Conservation (phyloP, 2,113 vertebrate species). For the Crotophaga sulcirostris region DNA sequence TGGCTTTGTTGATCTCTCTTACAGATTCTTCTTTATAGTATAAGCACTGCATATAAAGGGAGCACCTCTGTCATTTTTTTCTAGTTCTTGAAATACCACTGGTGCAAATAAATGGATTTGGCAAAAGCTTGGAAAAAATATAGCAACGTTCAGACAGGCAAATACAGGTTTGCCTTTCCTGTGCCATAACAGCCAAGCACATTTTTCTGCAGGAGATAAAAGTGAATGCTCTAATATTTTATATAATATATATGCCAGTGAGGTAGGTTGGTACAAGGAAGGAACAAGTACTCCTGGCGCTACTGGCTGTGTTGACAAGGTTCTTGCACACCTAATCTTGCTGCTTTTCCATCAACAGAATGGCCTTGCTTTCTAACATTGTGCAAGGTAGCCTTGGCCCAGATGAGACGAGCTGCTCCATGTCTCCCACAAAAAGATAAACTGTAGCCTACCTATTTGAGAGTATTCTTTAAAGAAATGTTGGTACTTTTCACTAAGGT, state of each 20-base stretch:
- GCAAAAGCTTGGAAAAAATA: neutral
- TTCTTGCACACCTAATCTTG: neutral
- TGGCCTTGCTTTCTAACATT: neutral
- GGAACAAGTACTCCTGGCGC: fast-evolving
- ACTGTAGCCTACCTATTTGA: neutral
- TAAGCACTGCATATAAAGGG: neutral
- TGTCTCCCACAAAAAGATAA: neutral
- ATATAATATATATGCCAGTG: fast-evolving
- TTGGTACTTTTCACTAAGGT: neutral
- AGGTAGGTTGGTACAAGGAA: neutral
- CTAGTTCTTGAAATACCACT: neutral
- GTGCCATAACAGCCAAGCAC: neutral
- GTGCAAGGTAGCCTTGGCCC: neutral
- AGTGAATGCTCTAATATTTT: neutral
- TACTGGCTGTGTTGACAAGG: neutral
- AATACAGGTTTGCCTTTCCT: neutral
- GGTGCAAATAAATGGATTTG: neutral
- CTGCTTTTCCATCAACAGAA: neutral
- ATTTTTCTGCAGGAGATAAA: neutral
- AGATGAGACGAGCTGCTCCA: neutral
- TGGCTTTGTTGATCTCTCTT: neutral
- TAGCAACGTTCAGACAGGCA: neutral
- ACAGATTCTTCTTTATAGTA: too few relatives aligned
- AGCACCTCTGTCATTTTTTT: neutral
- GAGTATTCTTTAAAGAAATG: neutral